Conservation (phyloP, 2,888 invertebrate species). For the Monoplex corrugatus region DNA sequence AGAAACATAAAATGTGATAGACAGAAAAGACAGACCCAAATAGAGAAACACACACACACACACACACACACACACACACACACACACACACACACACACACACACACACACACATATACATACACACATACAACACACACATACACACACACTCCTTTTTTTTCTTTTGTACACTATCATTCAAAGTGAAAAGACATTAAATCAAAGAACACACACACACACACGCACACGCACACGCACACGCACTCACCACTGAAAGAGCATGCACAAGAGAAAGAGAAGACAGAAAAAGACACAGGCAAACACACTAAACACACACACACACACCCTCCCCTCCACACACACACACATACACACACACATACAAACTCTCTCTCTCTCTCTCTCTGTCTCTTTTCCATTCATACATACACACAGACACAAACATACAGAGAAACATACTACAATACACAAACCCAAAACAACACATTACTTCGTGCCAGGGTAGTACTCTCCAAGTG, state of each 20-base stretch:
- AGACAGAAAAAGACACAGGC: neutral
- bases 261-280: too few species aligned
- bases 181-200: too few species aligned
- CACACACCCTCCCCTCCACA: neutral
- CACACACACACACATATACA: neutral
- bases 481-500: conserved; percentile 73
- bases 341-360: neutral
- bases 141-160: neutral
- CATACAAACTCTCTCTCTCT: neutral
- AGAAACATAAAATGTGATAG: too few species aligned
- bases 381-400: too few species aligned
- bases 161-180: too few species aligned
- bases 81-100: neutral
- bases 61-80: neutral
- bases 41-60: neutral
- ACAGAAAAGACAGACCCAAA: neutral
- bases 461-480: conserved; percentile 65
- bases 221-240: too few species aligned
- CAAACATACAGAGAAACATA: neutral
- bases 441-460: too few species aligned
- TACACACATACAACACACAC: neutral
- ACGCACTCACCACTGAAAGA: too few species aligned
- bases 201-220: too few species aligned
- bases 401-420: too few species aligned
- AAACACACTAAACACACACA: too few species aligned